Evolutionary conservation across 2,888 invertebrate species (phyloP).

Genomic region (Pseudococcus jackbeardsleyi): DNA sequence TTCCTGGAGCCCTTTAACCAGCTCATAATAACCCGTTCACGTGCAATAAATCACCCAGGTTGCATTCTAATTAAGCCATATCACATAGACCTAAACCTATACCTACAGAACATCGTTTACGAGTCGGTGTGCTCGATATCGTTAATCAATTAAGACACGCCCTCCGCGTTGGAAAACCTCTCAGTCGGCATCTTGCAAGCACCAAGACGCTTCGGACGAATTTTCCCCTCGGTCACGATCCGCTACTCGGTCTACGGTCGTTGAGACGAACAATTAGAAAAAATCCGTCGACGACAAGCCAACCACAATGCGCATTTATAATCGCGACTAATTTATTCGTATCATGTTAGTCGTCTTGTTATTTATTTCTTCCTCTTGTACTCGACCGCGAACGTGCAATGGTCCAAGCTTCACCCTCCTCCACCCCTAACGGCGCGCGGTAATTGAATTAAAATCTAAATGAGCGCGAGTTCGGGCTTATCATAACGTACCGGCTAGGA

Average conservation of each 20-base stretch:
- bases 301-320: constrained; percentile 51
- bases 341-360: constrained; percentile 59
- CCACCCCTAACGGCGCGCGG: not conserved
- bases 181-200: constrained; percentile 20
- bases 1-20: not conserved
- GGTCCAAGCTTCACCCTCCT: constrained; percentile 57
- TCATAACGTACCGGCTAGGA: not conserved
- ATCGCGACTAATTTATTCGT: constrained; percentile 62
- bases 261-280: constrained; percentile 37
- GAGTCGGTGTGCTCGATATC: not conserved
- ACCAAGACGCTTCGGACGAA: not conserved
- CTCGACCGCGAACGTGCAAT: constrained; percentile 45
- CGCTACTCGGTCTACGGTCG: not conserved
- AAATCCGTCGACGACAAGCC: constrained; percentile 32
- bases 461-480: constrained; percentile 45
- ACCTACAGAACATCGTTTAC: not conserved
- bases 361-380: constrained; percentile 60
- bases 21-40: not conserved
- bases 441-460: constrained; percentile 41
- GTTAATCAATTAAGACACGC: constrained; percentile 44
- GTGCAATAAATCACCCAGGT: constrained; percentile 15
- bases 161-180: constrained; percentile 2
- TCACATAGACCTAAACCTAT: not conserved
- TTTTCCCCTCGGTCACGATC: constrained; percentile 37
- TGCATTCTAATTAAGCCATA: constrained; percentile 41